These are phyloP conservation scores for Cotesia chilonis DNA, from an alignment of 1,140 invertebrate genomes.

Conservation along the genomic window DNA sequence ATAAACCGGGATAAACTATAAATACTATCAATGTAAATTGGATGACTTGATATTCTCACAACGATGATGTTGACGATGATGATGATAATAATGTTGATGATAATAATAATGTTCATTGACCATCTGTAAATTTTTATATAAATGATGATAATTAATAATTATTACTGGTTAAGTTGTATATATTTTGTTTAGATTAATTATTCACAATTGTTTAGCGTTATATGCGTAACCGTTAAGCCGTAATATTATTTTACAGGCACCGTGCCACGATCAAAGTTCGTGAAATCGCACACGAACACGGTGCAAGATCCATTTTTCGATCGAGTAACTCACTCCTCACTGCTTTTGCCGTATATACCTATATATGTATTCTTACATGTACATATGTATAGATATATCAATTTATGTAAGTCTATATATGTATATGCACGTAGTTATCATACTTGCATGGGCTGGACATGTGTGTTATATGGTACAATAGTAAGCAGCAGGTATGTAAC, in stretches of 20 bases:
- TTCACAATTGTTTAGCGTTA: background rate
- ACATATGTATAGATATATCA: too few species aligned
- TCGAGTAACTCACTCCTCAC: constrained; percentile 36
- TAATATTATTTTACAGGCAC: constrained; percentile 39
- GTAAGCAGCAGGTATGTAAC: too few species aligned
- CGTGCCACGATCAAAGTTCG: constrained; percentile 37
- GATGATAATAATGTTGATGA: too few species aligned
- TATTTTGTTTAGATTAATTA: constrained; percentile 28
- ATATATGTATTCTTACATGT: background rate
- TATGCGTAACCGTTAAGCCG: constrained; percentile 31
- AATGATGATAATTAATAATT: constrained; percentile 25
- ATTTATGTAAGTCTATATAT: background rate
- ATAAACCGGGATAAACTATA: constrained; percentile 54
- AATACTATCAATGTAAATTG: constrained; percentile 56
- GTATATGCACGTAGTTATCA: too few species aligned
- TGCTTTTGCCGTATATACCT: constrained; percentile 12
- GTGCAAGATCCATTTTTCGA: constrained; percentile 52
- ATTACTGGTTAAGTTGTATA: constrained; percentile 26
- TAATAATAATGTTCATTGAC: constrained; percentile 33
- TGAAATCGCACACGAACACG: constrained; percentile 43
- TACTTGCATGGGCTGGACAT: too few species aligned
- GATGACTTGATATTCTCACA: constrained; percentile 40
- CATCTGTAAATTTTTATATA: constrained; percentile 43
- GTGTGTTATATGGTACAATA: too few species aligned
- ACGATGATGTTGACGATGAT: constrained; percentile 32